These are phyloP conservation scores for Tetramorium alpestre DNA, from an alignment of 1,140 invertebrate species.

Conservation along the genomic window DNA sequence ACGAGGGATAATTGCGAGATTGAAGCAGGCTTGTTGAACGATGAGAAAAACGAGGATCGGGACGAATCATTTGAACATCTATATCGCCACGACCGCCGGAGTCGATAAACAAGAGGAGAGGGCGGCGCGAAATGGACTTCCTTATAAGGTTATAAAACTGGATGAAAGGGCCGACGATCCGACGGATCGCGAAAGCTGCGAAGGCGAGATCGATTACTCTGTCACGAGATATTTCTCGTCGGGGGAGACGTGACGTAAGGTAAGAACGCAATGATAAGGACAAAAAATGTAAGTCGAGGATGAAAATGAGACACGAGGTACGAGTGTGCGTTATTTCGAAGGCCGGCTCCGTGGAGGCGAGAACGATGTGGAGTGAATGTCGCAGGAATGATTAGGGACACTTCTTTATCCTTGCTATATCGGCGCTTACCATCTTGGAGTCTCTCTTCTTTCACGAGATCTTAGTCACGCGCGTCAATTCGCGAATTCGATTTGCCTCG, in stretches of 20 bases:
- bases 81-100: neutral
- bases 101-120: conserved; percentile 9
- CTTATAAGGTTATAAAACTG: conserved; percentile 80
- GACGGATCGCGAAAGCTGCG: neutral
- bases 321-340: neutral
- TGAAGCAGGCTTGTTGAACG: neutral
- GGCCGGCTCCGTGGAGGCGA: neutral
- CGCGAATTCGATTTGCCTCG: neutral
- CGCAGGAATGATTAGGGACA: neutral
- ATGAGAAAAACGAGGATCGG: conserved; percentile 4
- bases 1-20: neutral
- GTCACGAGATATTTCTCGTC: neutral
- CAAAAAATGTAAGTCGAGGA: neutral
- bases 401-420: neutral
- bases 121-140: conserved; percentile 66
- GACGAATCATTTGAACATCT: neutral
- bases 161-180: neutral
- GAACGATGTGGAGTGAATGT: neutral
- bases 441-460: neutral
- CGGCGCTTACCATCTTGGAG: conserved; percentile 16
- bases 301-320: neutral
- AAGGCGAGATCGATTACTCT: neutral
- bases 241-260: neutral
- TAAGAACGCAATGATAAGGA: neutral
- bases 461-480: neutral